phyloP scores from a whole-genome alignment of 1,140 invertebrate species.

The Amphibalanus amphitrite region DNA sequence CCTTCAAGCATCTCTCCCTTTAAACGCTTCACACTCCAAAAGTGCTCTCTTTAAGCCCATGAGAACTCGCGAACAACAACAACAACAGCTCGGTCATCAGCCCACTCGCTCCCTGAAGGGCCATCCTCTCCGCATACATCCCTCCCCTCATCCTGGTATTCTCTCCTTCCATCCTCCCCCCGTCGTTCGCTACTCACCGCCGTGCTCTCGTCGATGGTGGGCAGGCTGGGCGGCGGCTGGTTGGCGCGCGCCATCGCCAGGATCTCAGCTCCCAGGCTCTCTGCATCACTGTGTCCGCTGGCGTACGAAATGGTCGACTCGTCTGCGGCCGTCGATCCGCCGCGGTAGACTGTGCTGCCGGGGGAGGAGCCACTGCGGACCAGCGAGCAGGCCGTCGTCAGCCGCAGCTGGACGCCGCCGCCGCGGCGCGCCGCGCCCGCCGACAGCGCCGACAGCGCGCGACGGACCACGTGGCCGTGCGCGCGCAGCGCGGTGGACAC shows the following conservation, averaged over 20 bases:
- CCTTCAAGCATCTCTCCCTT: no score
- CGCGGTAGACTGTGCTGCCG: not conserved
- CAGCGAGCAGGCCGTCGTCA: not conserved
- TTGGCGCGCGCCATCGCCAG: not conserved
- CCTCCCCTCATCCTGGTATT: no score
- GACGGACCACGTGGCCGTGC: not conserved
- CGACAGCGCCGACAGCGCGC: not conserved
- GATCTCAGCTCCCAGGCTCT: not conserved
- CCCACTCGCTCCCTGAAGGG: no score
- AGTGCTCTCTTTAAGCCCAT: no score
- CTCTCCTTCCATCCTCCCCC: not conserved
- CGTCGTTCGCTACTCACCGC: not conserved
- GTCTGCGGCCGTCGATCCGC: not conserved
- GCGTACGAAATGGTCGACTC: not conserved
- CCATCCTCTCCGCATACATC: no score
- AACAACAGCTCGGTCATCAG: no score
- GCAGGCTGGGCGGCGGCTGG: conserved; percentile 1
- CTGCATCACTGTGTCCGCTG: not conserved
- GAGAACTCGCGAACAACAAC: no score
- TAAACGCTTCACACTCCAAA: no score
- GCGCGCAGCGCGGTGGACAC: not conserved
- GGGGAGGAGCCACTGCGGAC: not conserved
- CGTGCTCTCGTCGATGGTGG: not conserved
- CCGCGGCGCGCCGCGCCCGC: no score
- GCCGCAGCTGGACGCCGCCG: not conserved